Evolutionary conservation across 2,797 vertebrate species (phyloP), one percentile per base, ranked within the genome.

Genomic region (Pseudomugil gertrudae): DNA sequence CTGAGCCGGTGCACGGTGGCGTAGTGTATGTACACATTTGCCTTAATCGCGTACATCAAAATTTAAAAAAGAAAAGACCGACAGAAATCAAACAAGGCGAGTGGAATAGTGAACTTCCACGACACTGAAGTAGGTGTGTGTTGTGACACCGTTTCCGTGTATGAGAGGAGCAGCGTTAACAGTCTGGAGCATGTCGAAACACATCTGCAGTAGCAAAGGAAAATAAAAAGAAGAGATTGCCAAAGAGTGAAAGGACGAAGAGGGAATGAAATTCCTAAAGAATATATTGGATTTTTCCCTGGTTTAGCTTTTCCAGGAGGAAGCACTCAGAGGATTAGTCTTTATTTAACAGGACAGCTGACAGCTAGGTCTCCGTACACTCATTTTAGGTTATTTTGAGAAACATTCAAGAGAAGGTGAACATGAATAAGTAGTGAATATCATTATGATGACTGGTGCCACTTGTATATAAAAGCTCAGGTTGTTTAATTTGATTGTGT

Each of bases 131-230:
- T 32, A 32, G 32, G 59, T 56, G 48, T 55, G 26, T 54, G 35
- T 51, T 26, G 47, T 4, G 68, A 45, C 30, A 27, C 52, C 33
- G 64, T 17, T 64, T 19, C 29, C 0, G 74, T 17, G 59, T 1
- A 43, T 19, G 50, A 21, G 35, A 15, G 56, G 64, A 40, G 58
- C 57, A 17, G 74, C 54, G 33, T 66, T 71, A 76, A 74, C 74
- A 84, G 83, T 80, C 93, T 94, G 94, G 93, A 95, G 92, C 95
- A 88, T 94, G 94, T 92, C 92, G 90, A 76, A 89, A 86, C 84
- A 87, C 81, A 82, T 95, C 94, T 93, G 95, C 92, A 94, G 94
- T 91, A 81, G 74, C 72, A 64, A 69, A 61, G 75, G 80, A 48
- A 57, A 10, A 7, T 43, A 45, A 57, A 24, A 43, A 51, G 33